A percentile compares a stretch with the other conserved stretches of the same genome.
Evolutionary conservation across 1,140 invertebrate genomes (phyloP).

Genomic region (Rhyzopertha dominica): DNA sequence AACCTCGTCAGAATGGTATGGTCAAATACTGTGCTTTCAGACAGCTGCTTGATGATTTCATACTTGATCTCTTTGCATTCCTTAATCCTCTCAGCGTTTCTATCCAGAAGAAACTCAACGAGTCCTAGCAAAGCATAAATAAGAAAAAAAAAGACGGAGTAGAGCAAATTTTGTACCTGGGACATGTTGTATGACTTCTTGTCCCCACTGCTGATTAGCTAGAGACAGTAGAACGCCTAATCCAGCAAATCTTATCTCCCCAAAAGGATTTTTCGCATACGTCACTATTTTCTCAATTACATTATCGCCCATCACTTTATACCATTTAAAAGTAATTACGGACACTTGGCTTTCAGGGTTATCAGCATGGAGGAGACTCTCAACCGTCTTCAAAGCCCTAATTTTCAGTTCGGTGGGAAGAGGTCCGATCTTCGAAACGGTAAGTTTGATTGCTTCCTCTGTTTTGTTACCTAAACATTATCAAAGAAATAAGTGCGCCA

Average conservation of each 20-base stretch:
- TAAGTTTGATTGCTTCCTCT: conserved; percentile 49
- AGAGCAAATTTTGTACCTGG: conserved; percentile 37
- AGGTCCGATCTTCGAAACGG: conserved; percentile 50
- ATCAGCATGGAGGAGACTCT: conserved; percentile 47
- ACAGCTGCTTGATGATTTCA: conserved; percentile 61
- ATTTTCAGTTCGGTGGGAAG: conserved; percentile 57
- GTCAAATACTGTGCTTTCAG: conserved; percentile 62
- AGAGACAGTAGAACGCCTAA: conserved; percentile 51
- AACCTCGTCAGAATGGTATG: conserved; percentile 54
- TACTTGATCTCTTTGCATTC: conserved; percentile 70
- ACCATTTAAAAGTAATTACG: conserved; percentile 51
- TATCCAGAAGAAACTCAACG: conserved; percentile 69
- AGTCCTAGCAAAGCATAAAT: conserved; percentile 52
- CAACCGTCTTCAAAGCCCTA: conserved; percentile 55
- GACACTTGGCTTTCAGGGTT: conserved; percentile 20
- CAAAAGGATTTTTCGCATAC: conserved; percentile 58
- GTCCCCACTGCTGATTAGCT: conserved; percentile 57
- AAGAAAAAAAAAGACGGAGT: conserved; percentile 8
- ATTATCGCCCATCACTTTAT: conserved; percentile 48
- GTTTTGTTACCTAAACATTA: conserved; percentile 46
- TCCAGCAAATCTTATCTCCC: conserved; percentile 53
- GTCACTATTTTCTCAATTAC: conserved; percentile 52
- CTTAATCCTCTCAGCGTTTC: conserved; percentile 62
- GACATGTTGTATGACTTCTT: conserved; percentile 52
- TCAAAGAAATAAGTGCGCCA: neutral